phyloP scores from a whole-genome alignment of 2,797 vertebrate species.

The Poeciliopsis gracilis region DNA sequence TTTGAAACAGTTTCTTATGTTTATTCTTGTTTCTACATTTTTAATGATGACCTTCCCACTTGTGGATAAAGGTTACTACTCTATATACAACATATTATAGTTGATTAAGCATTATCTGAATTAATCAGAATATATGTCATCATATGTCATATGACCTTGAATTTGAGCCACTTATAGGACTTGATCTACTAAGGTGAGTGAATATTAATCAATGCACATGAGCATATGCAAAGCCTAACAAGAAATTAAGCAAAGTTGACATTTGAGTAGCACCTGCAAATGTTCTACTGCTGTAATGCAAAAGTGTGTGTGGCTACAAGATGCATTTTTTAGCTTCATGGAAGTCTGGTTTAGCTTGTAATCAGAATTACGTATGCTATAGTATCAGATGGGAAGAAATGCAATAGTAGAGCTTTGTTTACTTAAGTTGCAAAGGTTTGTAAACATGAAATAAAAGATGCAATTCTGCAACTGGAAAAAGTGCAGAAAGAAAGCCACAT shows the following conservation, averaged over 20 bases:
- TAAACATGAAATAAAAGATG: not conserved
- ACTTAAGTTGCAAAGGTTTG: not conserved
- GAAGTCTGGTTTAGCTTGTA: too few species aligned
- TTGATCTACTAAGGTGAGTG: not conserved
- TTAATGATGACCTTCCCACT: not conserved
- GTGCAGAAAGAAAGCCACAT: not conserved
- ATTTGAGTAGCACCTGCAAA: not conserved
- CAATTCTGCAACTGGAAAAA: conserved; percentile 26
- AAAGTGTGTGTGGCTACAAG: too few species aligned
- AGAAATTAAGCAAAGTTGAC: not conserved
- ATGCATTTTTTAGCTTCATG: too few species aligned
- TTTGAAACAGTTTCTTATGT: not conserved
- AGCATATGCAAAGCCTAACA: not conserved
- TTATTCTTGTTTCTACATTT: not conserved
- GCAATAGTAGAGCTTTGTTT: not conserved
- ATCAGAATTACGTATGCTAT: not conserved
- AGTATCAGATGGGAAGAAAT: not conserved
- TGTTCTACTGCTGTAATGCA: too few species aligned
- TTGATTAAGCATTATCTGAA: too few species aligned
- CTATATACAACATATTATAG: too few species aligned
- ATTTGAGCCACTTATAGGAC: not conserved
- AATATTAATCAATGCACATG: not conserved
- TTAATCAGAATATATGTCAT: not conserved
- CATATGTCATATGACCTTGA: not conserved
- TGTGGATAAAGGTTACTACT: too few species aligned